Percentiles rank a stretch among this genome's conserved stretches.
These are phyloP conservation scores for Gopherus evgoodei DNA, from an alignment of 2,113 vertebrate species.

Conservation along the genomic window DNA sequence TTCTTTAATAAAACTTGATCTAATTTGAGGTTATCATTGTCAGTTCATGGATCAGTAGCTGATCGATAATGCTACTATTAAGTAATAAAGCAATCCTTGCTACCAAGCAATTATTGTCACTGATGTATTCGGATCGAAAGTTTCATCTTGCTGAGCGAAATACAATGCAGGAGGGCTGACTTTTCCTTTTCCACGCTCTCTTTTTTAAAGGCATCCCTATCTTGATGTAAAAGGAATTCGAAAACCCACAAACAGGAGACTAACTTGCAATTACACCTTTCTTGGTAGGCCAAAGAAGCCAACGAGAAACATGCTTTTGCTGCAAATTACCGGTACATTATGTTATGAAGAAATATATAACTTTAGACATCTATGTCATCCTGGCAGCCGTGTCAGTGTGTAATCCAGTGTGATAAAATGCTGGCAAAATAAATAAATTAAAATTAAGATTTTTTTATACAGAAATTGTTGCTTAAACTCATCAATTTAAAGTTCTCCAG, in stretches of 20 bases:
- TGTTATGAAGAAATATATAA: neutral
- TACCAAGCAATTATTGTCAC: constrained; percentile 42
- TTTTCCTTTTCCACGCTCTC: neutral
- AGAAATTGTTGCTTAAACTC: constrained; percentile 21
- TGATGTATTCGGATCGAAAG: neutral
- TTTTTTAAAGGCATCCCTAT: neutral
- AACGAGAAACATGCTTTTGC: neutral
- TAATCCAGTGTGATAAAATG: neutral
- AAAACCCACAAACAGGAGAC: neutral
- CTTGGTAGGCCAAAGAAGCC: neutral
- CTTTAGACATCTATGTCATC: constrained; percentile 11
- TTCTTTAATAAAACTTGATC: constrained; percentile 66
- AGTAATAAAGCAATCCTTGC: constrained; percentile 42
- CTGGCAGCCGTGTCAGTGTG: neutral
- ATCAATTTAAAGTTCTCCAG: constrained; percentile 35
- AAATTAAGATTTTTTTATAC: constrained; percentile 18
- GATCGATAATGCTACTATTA: constrained; percentile 24
- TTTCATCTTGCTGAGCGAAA: constrained; percentile 34
- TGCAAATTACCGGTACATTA: neutral
- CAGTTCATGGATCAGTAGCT: constrained; percentile 21
- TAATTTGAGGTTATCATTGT: constrained; percentile 57
- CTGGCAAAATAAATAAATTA: constrained; percentile 28
- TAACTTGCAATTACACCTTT: neutral
- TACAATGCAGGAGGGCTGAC: neutral
- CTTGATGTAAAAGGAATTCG: constrained; percentile 18